A percentile compares a stretch with the other conserved stretches of the same genome.
These are phyloP conservation scores for Microcebus tavaratra DNA, from an alignment of 2,113 vertebrate species.

Conservation along the genomic window DNA sequence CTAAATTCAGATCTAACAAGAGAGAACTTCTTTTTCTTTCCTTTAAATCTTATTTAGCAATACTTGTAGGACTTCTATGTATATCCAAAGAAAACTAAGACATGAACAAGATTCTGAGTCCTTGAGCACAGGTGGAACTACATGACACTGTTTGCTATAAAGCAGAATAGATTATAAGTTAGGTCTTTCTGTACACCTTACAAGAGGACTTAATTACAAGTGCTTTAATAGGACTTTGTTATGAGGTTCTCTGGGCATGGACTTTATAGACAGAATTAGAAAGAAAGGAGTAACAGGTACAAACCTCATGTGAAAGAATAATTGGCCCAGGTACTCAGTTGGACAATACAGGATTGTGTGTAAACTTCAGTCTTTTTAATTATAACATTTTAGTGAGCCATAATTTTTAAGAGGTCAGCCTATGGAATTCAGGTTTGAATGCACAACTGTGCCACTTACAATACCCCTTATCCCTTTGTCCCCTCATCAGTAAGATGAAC, in stretches of 20 bases:
- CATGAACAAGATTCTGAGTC: neutral
- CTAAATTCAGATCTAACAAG: neutral
- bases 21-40: neutral
- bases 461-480: neutral
- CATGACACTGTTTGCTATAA: neutral
- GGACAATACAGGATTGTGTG: neutral
- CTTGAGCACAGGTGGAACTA: fast-evolving
- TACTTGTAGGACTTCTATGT: neutral
- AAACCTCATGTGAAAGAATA: neutral
- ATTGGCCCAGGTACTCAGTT: neutral
- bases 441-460: neutral
- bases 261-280: neutral
- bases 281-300: neutral
- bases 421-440: neutral
- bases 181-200: neutral
- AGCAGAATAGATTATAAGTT: neutral
- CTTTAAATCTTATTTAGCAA: neutral
- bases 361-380: neutral
- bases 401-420: neutral
- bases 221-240: neutral
- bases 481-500: neutral
- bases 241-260: neutral
- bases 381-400: neutral
- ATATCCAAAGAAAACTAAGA: neutral
- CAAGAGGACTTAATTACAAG: neutral